Evolutionary conservation across 37 sponge, comb jelly and placozoan species (phyloP).

Genomic region (Geodia barretti): DNA sequence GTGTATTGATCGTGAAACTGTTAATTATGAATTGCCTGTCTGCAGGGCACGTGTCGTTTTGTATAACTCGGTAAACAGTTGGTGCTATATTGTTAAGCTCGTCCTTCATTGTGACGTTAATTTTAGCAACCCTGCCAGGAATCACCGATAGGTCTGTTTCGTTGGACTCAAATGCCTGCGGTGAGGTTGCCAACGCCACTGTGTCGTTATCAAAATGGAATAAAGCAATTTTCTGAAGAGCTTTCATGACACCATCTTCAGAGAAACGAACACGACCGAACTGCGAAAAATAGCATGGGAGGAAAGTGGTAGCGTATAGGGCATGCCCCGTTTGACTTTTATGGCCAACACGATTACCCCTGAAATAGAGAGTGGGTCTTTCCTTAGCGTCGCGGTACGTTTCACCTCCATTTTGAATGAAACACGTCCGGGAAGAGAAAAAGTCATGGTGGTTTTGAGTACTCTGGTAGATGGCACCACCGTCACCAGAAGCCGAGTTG

Average conservation of each 20-base stretch:
- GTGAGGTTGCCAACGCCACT: background rate
- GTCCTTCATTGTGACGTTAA: background rate
- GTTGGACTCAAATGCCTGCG: background rate
- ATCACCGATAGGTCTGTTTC: background rate
- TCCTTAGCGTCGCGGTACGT: background rate
- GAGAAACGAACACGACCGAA: background rate
- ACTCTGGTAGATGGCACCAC: slow-evolving; percentile 16
- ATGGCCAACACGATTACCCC: background rate
- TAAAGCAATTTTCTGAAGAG: background rate
- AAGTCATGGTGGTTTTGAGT: background rate
- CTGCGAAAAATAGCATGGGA: background rate
- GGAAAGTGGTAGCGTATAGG: background rate
- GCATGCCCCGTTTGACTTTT: background rate
- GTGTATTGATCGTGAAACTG: background rate
- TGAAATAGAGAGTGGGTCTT: background rate
- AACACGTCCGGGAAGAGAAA: background rate
- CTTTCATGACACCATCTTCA: background rate
- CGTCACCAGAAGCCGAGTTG: slow-evolving; percentile 6
- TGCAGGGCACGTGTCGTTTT: background rate
- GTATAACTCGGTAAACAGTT: background rate
- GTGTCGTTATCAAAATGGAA: background rate
- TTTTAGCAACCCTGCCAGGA: background rate
- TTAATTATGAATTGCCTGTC: background rate
- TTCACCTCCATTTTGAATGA: too few relatives aligned
- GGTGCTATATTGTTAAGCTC: background rate